Base-by-base conservation (phyloP, 92 coral and sea anemone species). In the Palythoa caribaeorum region DNA sequence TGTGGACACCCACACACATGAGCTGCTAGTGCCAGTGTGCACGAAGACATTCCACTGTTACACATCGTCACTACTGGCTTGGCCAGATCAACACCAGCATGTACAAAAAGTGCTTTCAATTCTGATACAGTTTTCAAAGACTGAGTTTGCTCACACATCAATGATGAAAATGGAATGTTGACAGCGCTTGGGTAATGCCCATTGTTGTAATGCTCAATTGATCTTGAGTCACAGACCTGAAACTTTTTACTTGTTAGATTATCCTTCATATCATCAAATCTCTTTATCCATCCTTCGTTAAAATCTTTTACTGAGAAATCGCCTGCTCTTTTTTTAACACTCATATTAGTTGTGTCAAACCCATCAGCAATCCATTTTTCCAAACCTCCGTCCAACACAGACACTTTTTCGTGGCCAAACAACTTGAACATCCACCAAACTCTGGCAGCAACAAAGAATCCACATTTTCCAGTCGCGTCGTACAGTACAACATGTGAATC, bases 381-480 rank as follows among this genome's bases (percentile, higher is more conserved):
- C 47, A 94, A 79, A 19, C 98, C 98, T 21, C 98, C 98, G 62
- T 94, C 94, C 66, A 94, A 71, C 68, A 94, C 93, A 20, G 98
- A 94, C 39, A 94, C 98, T 48, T 80, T 94, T 14, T 91, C 90
- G 71, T 94, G 98, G 9, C 96, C 98, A 88, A 91, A 94, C 53
- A 94, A 73, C 93, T 94, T 94, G 71, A 94, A 94, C 94, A 93
- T 91, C 88, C 95, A 88, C 93, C 91, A 94, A 66, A 93, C 94
- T 87, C 98, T 90, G 17, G 93, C 91, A 36, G 94, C 98, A 74
- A 75, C 63, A 73, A 91, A 93, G 65, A 83, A 93, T 5, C 98
- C 98, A 89, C 85, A 91, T 71, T 78, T 91, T 15, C 92, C 96
- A 37, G 92, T 84, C 19, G 93, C 92, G 53, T 93, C 98, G 77